A percentile compares a stretch with the other conserved stretches of the same genome.
phyloP scores from a whole-genome alignment of 2,888 invertebrate species.

The Nymphalis urticae region DNA sequence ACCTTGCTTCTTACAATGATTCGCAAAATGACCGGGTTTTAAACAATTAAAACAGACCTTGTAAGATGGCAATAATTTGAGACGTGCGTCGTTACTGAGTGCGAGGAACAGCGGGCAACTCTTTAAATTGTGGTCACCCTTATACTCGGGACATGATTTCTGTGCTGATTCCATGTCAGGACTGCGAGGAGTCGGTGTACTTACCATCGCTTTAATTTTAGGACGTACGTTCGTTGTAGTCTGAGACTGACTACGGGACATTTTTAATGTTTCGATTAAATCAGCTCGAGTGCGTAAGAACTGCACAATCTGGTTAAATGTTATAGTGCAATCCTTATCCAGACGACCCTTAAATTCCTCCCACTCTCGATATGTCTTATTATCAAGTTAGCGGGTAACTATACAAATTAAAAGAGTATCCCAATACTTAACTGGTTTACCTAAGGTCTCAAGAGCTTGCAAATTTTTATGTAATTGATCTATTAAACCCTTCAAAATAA shows the following conservation, averaged over 20 bases:
- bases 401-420: constrained; percentile 41
- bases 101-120: not conserved
- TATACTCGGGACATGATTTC: too few relatives aligned
- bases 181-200: too few relatives aligned
- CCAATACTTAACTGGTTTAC: constrained; percentile 39
- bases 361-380: constrained; percentile 40
- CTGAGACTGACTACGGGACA: too few relatives aligned
- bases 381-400: constrained; percentile 38
- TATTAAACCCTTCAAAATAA: constrained; percentile 28
- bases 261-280: not conserved
- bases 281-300: constrained; percentile 39
- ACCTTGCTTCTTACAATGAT: not conserved
- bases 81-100: not conserved
- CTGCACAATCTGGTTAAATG: constrained; percentile 31
- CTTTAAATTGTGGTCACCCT: too few relatives aligned
- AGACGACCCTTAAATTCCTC: constrained; percentile 33
- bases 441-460: constrained; percentile 33
- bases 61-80: not conserved
- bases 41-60: not conserved
- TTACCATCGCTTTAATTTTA: too few relatives aligned
- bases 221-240: too few relatives aligned
- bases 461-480: constrained; percentile 37
- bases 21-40: constrained; percentile 1
- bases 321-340: not conserved
- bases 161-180: too few relatives aligned